Evolutionary conservation across 2,888 invertebrate species (phyloP), one percentile per base, ranked within the genome.

Genomic region (Anodontia alba): DNA sequence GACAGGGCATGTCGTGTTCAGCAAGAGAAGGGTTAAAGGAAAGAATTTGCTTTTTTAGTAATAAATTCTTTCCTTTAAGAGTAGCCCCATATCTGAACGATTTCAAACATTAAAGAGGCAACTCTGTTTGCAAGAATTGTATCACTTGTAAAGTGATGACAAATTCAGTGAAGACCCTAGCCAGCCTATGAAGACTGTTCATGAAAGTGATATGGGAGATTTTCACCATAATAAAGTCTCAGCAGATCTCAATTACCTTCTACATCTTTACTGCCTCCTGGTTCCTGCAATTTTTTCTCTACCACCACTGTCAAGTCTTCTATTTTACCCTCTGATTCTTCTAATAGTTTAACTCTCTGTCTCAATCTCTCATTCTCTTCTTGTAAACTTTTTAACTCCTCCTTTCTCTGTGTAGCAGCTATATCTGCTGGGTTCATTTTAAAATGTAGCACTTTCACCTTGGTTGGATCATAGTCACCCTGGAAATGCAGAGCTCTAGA

Each of bases 381-480:
- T 29, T 75, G 81, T 42, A 93, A 83, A 29, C 62, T 78, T 12
- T 83, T 83, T 42, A 92, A 15, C 74, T 92, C 91, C 67, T 89
- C 84, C 42, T 82, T 77, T 23, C 90, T 80, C 29, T 87, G 80
- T 29, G 87, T 71, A 70, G 91, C 88, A 31, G 92, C 92, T 49
- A 87, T 36, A 7, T 90, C 87, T 20, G 84, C 87, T 29, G 94
- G 94, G 80, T 94, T 94, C 88, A 90, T 89, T 36, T 81, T 83
- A 57, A 93, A 87, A 78, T 93, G 93, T 2, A 94, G 51, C 29
- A 94, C 91, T 73, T 93, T 93, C 7, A 91, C 90, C 71, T 90
- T 92, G 5, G 90, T 88, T 26, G 93, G 93, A 82, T 94, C 93
- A 88, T 91, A 94, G 71, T 93, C 93, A 17, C 94, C 94, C 93